Evolutionary conservation across 1,140 invertebrate genomes (phyloP), one percentile per base, ranked within the genome.

Genomic region (Drosophila pseudoobscura): DNA sequence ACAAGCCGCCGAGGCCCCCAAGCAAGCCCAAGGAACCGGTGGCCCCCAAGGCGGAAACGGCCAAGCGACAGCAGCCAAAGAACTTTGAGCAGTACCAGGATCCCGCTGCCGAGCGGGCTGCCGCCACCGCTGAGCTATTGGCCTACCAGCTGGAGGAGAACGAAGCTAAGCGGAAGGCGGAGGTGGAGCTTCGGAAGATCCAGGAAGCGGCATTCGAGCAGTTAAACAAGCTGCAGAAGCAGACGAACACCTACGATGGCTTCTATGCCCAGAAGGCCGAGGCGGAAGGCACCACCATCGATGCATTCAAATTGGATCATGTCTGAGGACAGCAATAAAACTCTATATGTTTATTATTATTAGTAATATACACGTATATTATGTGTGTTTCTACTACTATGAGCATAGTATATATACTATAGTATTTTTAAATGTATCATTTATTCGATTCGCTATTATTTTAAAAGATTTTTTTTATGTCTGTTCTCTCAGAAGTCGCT

Each of bases 121-220:
- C 84, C 1, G 89, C 89, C 6, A 77, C 79, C 0, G 89, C 90
- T 0, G 89, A 90, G 24, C 46, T 91, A 49, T 62, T 78, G 11
- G 71, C 80, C 24, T 80, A 88, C 43, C 82, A 91, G 47, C 75
- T 78, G 43, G 85, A 91, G 47, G 83, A 91, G 63, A 78, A 82
- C 43, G 85, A 88, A 56, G 64, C 72, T 0, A 91, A 91, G 56
- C 79, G 89, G 1, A 90, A 91, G 62, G 77, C 80, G 4, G 82
- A 89, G 43, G 83, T 83, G 49, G 89, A 87, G 15, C 72, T 78
- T 3, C 66, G 72, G 4, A 89, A 80, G 39, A 91, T 91, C 35
- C 85, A 89, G 35, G 89, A 89, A 31, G 85, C 87, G 5, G 89
- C 89, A 15, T 80, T 74, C 7, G 83, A 90, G 54, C 89, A 91